A percentile compares a stretch with the other conserved stretches of the same genome.
phyloP scores from a whole-genome alignment of 2,797 vertebrate genomes.

The Loris lydekkerianus region DNA sequence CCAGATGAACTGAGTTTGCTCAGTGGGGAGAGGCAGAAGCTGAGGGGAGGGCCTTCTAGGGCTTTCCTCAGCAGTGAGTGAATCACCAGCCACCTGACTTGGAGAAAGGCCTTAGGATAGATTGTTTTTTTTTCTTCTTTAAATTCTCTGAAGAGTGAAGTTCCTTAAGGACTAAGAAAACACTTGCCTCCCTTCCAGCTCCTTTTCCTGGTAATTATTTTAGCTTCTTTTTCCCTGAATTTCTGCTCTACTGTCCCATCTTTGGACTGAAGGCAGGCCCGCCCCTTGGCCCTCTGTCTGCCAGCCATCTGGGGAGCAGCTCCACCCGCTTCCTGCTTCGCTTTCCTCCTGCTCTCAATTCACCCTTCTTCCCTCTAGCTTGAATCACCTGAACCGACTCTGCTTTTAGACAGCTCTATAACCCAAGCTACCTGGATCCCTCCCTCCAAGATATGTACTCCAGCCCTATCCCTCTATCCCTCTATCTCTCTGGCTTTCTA shows the following conservation, averaged over 20 bases:
- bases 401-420: conserved; percentile 3
- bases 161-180: conserved; percentile 77
- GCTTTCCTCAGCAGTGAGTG: conserved; percentile 46
- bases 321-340: conserved; percentile 79
- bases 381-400: conserved; percentile 63
- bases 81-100: conserved; percentile 69
- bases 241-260: conserved; percentile 69
- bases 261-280: conserved; percentile 46
- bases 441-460: background rate
- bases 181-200: conserved; percentile 64
- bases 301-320: conserved; percentile 51
- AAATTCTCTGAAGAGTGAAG: conserved; percentile 82
- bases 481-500: background rate
- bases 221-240: conserved; percentile 78
- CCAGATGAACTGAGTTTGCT: conserved; percentile 75
- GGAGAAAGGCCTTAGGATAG: conserved; percentile 58
- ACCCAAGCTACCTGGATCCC: background rate
- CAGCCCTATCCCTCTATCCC: too few relatives aligned
- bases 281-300: conserved; percentile 70
- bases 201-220: conserved; percentile 79
- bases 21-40: conserved; percentile 51
- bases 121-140: conserved; percentile 59
- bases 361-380: conserved; percentile 7
- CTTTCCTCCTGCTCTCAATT: conserved; percentile 48
- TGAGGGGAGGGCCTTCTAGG: conserved; percentile 49